Evolutionary conservation across 2,797 vertebrate species (phyloP).

Genomic region (Sebastes reedi): DNA sequence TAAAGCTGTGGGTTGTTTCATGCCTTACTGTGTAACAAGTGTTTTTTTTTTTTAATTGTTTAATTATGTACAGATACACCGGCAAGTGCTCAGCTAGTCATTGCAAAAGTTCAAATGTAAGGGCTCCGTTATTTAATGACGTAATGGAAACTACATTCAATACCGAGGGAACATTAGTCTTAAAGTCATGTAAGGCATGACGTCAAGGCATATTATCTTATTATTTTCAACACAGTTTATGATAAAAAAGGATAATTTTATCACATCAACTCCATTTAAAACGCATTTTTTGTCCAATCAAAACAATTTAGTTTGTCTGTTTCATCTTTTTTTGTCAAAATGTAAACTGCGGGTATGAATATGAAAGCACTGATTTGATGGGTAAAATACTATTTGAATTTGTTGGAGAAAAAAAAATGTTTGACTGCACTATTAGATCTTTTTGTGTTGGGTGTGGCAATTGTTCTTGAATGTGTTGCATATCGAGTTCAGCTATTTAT

Average conservation of each 20-base stretch:
- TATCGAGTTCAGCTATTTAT: constrained; percentile 26
- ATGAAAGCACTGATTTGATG: constrained; percentile 60
- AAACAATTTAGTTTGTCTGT: neutral
- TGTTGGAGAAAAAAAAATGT: neutral
- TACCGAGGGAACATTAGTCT: neutral
- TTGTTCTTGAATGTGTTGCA: constrained; percentile 27
- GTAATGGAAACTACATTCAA: neutral
- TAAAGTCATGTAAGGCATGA: neutral
- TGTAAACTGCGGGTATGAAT: constrained; percentile 5
- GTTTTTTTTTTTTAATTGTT: neutral
- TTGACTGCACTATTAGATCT: constrained; percentile 42
- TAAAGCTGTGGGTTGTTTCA: constrained; percentile 16
- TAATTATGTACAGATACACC: constrained; percentile 8
- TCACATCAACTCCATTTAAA: neutral
- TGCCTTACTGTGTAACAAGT: constrained; percentile 38
- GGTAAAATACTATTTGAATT: constrained; percentile 5
- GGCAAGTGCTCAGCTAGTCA: constrained; percentile 40
- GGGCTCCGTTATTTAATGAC: constrained; percentile 43
- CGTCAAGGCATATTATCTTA: neutral
- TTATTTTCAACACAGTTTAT: constrained; percentile 5
- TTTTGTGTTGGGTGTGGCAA: neutral
- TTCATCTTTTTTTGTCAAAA: neutral
- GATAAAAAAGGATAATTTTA: neutral
- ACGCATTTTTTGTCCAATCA: neutral
- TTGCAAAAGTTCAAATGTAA: constrained; percentile 35